These are phyloP conservation scores for Callospermophilus lateralis DNA, from an alignment of 2,113 vertebrate species.

Conservation along the genomic window DNA sequence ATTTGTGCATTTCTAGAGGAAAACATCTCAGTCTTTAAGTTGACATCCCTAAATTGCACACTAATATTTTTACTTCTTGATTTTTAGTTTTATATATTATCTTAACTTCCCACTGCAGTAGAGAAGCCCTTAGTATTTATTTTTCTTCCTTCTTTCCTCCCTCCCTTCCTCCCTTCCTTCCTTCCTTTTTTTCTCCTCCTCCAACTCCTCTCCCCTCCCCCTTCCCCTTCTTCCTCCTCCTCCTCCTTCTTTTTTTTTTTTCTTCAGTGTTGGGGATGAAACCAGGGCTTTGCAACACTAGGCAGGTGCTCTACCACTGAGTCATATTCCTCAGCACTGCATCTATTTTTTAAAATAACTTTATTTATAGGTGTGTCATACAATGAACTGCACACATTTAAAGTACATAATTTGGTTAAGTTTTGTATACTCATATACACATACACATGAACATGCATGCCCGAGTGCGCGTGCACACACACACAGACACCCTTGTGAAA, in stretches of 20 bases:
- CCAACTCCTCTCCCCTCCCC: no score
- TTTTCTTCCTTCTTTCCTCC: not conserved
- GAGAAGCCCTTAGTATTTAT: not conserved
- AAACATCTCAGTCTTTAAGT: not conserved
- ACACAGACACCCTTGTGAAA: not conserved
- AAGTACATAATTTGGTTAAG: not conserved
- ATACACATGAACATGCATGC: not conserved
- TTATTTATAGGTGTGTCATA: not conserved
- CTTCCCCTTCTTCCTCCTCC: no score
- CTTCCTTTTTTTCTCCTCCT: no score
- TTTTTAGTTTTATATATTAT: constrained; percentile 51
- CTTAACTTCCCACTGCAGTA: not conserved
- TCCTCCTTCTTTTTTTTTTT: not conserved
- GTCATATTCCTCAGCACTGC: not conserved
- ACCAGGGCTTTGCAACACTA: not conserved
- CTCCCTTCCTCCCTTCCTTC: no score
- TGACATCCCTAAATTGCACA: not conserved
- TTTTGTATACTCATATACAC: not conserved
- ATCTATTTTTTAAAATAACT: not conserved
- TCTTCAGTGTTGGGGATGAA: not conserved
- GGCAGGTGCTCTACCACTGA: not conserved
- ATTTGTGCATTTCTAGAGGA: not conserved
- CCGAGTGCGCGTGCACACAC: no score
- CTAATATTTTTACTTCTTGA: not conserved
- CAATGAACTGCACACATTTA: not conserved